These are phyloP conservation scores for Adelognathus sp. DNA, from an alignment of 2,888 invertebrate genomes.

Conservation along the genomic window DNA sequence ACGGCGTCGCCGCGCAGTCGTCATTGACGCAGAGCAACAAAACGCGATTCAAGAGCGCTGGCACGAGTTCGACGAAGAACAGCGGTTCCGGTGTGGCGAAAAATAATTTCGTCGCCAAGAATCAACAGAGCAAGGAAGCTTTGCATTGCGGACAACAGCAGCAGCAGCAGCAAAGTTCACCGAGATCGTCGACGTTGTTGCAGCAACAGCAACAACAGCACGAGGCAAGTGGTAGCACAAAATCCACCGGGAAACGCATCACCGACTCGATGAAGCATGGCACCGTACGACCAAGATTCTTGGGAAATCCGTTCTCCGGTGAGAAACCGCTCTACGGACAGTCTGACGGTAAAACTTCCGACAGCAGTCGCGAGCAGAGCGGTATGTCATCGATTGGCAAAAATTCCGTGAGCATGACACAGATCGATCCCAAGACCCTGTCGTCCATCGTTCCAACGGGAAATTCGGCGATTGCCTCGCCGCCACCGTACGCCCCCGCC, in stretches of 20 bases:
- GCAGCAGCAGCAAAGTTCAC: conserved; percentile 5
- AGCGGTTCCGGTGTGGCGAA: conserved; percentile 85
- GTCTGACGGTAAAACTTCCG: conserved; percentile 77
- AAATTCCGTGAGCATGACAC: conserved; percentile 77
- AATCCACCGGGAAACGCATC: conserved; percentile 78
- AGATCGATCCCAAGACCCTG: conserved; percentile 84
- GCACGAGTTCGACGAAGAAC: conserved; percentile 82
- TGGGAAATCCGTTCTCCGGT: conserved; percentile 84
- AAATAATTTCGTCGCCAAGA: conserved; percentile 78
- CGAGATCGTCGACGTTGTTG: conserved; percentile 28
- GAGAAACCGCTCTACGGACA: conserved; percentile 85
- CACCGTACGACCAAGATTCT: conserved; percentile 74
- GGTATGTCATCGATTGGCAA: conserved; percentile 49
- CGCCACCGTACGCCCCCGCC: conserved; percentile 76
- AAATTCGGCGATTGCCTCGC: conserved; percentile 75
- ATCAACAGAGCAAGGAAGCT: conserved; percentile 76
- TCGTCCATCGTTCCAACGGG: conserved; percentile 81
- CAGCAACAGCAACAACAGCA: conserved; percentile 22
- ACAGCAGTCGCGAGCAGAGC: conserved; percentile 59
- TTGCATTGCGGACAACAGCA: conserved; percentile 66
- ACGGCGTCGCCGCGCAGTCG: conserved; percentile 37
- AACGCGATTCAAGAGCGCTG: conserved; percentile 82
- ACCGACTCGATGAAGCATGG: conserved; percentile 82
- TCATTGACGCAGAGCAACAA: conserved; percentile 79
- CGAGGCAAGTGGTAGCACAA: conserved; percentile 64